Conservation (phyloP, 2,888 invertebrate genomes). For the Tinea semifulvella region DNA sequence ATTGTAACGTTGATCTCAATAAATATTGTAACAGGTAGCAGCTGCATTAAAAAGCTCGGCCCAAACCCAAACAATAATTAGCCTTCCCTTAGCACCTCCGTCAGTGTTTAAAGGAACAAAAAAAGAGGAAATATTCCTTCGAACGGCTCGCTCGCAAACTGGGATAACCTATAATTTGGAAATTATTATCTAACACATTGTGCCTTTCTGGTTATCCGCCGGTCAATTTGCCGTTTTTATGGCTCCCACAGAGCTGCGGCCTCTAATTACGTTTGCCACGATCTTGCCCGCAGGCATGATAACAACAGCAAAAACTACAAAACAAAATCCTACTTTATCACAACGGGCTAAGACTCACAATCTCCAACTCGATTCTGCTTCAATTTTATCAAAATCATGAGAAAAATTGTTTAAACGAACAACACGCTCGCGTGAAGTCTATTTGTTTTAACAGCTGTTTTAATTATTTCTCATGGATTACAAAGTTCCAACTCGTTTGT, state of each 20-base stretch:
- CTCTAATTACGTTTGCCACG: constrained; percentile 65
- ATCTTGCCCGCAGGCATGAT: constrained; percentile 53
- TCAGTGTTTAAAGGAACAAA: constrained; percentile 44
- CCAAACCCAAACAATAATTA: constrained; percentile 66
- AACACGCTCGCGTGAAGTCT: constrained; percentile 54
- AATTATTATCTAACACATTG: constrained; percentile 69
- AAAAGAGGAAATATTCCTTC: constrained; percentile 36
- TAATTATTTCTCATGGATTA: constrained; percentile 31
- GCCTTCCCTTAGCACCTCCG: constrained; percentile 65
- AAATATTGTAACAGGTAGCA: constrained; percentile 68
- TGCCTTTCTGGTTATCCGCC: constrained; percentile 68
- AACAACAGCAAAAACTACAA: constrained; percentile 22
- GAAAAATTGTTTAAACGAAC: constrained; percentile 52
- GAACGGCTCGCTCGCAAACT: constrained; percentile 55
- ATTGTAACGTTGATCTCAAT: constrained; percentile 35
- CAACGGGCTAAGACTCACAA: constrained; percentile 25
- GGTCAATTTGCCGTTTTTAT: constrained; percentile 68
- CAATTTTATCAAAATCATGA: constrained; percentile 47
- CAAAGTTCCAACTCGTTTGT: constrained; percentile 5
- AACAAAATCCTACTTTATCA: constrained; percentile 26
- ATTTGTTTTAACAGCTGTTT: constrained; percentile 57
- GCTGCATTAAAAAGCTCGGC: constrained; percentile 61
- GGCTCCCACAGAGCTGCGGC: constrained; percentile 63
- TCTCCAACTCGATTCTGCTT: constrained; percentile 11
- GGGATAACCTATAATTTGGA: constrained; percentile 66